Percentiles rank a stretch among this genome's conserved stretches.
Conservation (phyloP, 2,888 invertebrate genomes). For the Ptychoptera albimana region DNA sequence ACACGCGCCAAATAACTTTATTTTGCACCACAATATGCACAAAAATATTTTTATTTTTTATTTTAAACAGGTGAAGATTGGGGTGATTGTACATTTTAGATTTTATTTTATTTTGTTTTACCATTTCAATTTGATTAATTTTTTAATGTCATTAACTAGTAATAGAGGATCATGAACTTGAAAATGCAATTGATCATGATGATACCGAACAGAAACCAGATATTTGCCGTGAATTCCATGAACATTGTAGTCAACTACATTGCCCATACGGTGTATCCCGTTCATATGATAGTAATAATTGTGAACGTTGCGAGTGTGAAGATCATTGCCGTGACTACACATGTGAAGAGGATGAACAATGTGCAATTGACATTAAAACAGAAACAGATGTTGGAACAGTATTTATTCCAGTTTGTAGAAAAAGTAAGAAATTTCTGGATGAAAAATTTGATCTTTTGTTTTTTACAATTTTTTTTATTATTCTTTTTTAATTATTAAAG, state of each 20-base stretch:
- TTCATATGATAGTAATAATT: conserved; percentile 41
- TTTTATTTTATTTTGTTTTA: no score
- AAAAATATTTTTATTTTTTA: no score
- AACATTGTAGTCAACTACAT: conserved; percentile 43
- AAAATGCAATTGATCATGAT: conserved; percentile 3
- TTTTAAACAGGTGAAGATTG: no score
- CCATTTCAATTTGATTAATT: no score
- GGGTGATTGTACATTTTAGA: no score
- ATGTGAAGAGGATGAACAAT: conserved; percentile 49
- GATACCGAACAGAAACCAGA: conserved; percentile 20
- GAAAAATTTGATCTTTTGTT: background rate
- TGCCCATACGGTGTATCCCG: conserved; percentile 60
- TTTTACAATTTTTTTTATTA: background rate
- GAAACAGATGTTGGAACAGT: conserved; percentile 10
- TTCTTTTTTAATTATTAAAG: conserved; percentile 34
- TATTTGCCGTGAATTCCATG: conserved; percentile 38
- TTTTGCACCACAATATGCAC: background rate
- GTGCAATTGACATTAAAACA: conserved; percentile 39
- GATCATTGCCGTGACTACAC: conserved; percentile 51
- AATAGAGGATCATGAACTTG: background rate
- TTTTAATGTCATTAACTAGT: no score
- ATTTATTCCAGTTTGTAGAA: conserved; percentile 25
- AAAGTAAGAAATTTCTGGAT: conserved; percentile 8
- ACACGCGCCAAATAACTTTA: background rate
- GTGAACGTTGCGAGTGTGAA: conserved; percentile 55